Evolutionary conservation across 1,140 invertebrate genomes (phyloP).

Genomic region (Listronotus oregonensis): DNA sequence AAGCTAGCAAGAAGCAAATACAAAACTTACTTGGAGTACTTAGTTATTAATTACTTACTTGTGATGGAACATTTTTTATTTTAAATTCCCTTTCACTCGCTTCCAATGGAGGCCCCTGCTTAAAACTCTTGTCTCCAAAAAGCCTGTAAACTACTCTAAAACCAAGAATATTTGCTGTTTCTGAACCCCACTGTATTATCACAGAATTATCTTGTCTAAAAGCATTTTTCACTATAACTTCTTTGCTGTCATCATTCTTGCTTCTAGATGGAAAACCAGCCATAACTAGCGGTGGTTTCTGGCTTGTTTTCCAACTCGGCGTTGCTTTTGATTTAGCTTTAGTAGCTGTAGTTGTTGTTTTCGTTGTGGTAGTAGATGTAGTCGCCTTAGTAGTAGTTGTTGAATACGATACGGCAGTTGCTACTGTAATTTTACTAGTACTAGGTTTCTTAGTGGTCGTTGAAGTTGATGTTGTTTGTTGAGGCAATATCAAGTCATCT

Average conservation of each 20-base stretch:
- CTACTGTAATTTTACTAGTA: constrained; percentile 43
- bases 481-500: constrained; percentile 55
- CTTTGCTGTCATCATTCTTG: constrained; percentile 67
- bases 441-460: constrained; percentile 42
- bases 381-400: constrained; percentile 49
- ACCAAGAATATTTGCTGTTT: constrained; percentile 80
- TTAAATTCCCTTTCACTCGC: constrained; percentile 87
- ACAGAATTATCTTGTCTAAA: constrained; percentile 85
- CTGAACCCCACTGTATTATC: constrained; percentile 89
- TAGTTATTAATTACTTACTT: constrained; percentile 61
- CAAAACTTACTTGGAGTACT: no score
- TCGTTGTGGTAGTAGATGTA: constrained; percentile 50
- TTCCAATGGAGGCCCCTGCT: constrained; percentile 84
- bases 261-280: constrained; percentile 69
- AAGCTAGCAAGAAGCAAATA: no score
- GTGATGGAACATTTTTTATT: constrained; percentile 87
- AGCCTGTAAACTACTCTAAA: constrained; percentile 88
- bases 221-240: constrained; percentile 84
- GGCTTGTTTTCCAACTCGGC: constrained; percentile 51
- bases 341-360: constrained; percentile 47
- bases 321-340: constrained; percentile 44
- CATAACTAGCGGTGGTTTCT: constrained; percentile 71
- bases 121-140: constrained; percentile 88
- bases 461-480: constrained; percentile 37
- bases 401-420: constrained; percentile 50